A percentile compares a stretch with the other conserved stretches of the same genome.
These are phyloP conservation scores for Eulemur rufifrons DNA, from an alignment of 2,113 vertebrate genomes.

Conservation along the genomic window DNA sequence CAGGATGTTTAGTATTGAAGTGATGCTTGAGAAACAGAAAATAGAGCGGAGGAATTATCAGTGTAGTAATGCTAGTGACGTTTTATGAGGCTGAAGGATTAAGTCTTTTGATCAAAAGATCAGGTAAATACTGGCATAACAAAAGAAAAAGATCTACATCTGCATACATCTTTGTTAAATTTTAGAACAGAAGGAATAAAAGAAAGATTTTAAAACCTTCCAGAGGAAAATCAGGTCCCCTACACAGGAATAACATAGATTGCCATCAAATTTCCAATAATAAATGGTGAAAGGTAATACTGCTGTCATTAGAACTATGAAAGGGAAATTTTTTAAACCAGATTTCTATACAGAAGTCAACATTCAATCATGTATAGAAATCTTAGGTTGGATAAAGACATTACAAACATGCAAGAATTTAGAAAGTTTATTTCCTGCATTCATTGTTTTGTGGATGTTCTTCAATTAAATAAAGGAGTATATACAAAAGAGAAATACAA, in stretches of 20 bases:
- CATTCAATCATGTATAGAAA: not conserved
- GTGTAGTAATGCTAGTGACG: rapidly evolving
- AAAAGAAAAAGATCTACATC: not conserved
- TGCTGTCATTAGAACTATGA: not conserved
- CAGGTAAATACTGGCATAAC: not conserved
- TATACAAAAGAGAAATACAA: not conserved
- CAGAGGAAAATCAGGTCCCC: not conserved
- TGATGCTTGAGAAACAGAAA: not conserved
- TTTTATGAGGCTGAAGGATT: not conserved
- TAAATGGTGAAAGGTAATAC: not conserved
- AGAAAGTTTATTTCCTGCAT: not conserved
- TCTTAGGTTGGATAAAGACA: not conserved
- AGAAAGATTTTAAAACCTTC: not conserved
- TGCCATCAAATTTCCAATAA: not conserved
- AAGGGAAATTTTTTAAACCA: not conserved
- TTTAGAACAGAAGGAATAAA: not conserved
- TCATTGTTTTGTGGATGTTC: not conserved
- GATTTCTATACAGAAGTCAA: not conserved
- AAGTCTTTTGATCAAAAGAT: not conserved
- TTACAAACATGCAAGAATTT: not conserved
- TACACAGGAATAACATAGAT: not conserved
- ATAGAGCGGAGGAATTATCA: not conserved
- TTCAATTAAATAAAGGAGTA: not conserved
- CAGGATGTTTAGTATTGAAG: not conserved
- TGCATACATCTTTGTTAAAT: not conserved